phyloP scores from a whole-genome alignment of 30 jellyfish, hydroid and myxozoan genomes.

The Catostylus mosaicus region DNA sequence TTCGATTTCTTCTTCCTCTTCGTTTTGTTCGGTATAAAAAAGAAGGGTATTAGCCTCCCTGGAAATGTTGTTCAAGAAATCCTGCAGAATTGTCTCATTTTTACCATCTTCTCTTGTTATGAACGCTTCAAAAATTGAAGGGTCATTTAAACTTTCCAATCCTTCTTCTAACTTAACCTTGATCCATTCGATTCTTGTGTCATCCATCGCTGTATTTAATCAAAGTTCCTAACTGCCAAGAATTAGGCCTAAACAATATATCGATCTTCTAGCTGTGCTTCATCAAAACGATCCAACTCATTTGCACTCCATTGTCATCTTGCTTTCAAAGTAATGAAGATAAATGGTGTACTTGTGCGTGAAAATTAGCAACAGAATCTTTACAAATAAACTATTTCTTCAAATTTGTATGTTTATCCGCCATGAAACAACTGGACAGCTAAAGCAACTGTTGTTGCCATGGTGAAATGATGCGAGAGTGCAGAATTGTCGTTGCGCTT shows the following conservation, averaged over 20 bases:
- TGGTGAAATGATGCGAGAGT: constrained; percentile 56
- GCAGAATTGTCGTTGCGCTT: background rate
- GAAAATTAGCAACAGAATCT: no score
- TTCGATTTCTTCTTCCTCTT: constrained; percentile 83
- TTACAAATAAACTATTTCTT: no score
- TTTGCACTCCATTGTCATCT: no score
- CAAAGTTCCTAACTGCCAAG: background rate
- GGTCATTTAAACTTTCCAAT: constrained; percentile 15
- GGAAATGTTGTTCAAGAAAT: constrained; percentile 59
- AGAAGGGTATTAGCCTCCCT: constrained; percentile 60
- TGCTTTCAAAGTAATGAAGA: no score
- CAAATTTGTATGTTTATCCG: no score
- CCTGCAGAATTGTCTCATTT: constrained; percentile 62
- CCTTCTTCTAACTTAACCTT: constrained; percentile 62
- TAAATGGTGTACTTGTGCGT: no score
- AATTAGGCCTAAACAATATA: background rate
- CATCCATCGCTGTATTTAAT: constrained; percentile 61
- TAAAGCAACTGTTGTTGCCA: constrained; percentile 36
- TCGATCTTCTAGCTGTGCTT: no score
- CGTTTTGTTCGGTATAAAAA: constrained; percentile 60
- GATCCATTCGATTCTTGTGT: constrained; percentile 90
- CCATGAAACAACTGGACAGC: background rate
- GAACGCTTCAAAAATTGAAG: constrained; percentile 71
- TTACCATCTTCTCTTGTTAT: constrained; percentile 70
- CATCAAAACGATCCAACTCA: no score